phyloP scores from a whole-genome alignment of 2,113 vertebrate genomes.

The Sterrhoptilus dennistouni region DNA sequence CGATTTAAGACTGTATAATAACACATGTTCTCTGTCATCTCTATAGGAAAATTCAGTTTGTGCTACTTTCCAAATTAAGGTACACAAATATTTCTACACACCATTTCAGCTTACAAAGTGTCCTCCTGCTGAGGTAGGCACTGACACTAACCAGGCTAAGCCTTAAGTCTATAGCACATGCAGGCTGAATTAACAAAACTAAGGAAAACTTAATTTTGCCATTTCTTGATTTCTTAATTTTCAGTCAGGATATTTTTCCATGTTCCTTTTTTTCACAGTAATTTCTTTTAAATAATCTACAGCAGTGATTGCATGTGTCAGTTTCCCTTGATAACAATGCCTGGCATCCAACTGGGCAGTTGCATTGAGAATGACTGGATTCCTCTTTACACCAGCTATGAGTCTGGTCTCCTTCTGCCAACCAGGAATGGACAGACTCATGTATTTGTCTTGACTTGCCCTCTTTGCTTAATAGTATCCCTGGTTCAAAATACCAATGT shows the following conservation, averaged over 20 bases:
- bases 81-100: not conserved
- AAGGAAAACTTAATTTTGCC: not conserved
- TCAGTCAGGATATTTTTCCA: not conserved
- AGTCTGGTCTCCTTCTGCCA: not conserved
- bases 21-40: not conserved
- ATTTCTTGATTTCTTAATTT: not conserved
- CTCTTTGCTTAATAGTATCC: not conserved
- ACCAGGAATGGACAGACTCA: not conserved
- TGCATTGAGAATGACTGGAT: not conserved
- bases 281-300: not conserved
- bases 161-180: not conserved
- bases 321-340: not conserved
- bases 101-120: not conserved
- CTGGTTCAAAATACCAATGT: not conserved
- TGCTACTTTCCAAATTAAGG: not conserved
- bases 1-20: not conserved
- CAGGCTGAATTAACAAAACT: not conserved
- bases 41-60: not conserved
- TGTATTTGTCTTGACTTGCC: not conserved
- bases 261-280: not conserved
- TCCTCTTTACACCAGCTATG: not conserved
- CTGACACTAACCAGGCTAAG: not conserved
- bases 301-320: not conserved
- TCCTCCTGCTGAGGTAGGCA: not conserved
- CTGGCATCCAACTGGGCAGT: not conserved